Evolutionary conservation across 2,888 invertebrate species (phyloP), one percentile per base, ranked within the genome.

Genomic region (Hypselothyrea guttata): DNA sequence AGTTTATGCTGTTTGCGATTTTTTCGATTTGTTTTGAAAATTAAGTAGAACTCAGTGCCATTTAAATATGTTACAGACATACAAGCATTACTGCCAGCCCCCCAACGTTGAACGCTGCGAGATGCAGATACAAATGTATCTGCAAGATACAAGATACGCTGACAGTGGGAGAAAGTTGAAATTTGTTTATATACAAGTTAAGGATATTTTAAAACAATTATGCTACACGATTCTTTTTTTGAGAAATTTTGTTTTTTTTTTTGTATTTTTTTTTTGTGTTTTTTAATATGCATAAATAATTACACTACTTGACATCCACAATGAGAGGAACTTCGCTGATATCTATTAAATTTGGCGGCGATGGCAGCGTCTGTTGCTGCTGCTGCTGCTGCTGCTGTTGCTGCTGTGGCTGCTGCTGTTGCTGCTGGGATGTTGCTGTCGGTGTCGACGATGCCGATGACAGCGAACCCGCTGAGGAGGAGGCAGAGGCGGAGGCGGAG

Each of bases 1-100:
- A 53, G 47, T 27, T 48, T 70, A 64, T 57, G 42, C 45, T 16
- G 44, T 65, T 68, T n/a, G n/a, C n/a, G n/a, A n/a, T n/a, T n/a
- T n/a, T n/a, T n/a, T n/a, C n/a, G n/a, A n/a, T n/a, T n/a, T 38
- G 45, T 31, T 42, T 66, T 65, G 76, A 77, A 84, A 88, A 86
- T 88, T 89, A 89, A 89, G 89, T 89, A 89, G 85, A 79, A 84
- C 87, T 87, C 88, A 89, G 89, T 89, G 89, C 89, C 88, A n/a
- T 81, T 88, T 87, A 62, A 77, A 66, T 76, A 75, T 75, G 81
- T 62, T 76, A 79, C 74, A 84, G 66, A 71, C 65, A 74, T 63
- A 55, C 48, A 62, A 57, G 48, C 45, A 44, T 45, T 55, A 47
- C 28, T 59, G 41, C 40, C 44, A n/a, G 22, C 49, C 9, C 56